phyloP scores from a whole-genome alignment of 1,140 invertebrate species.

The Calycopis cecrops region DNA sequence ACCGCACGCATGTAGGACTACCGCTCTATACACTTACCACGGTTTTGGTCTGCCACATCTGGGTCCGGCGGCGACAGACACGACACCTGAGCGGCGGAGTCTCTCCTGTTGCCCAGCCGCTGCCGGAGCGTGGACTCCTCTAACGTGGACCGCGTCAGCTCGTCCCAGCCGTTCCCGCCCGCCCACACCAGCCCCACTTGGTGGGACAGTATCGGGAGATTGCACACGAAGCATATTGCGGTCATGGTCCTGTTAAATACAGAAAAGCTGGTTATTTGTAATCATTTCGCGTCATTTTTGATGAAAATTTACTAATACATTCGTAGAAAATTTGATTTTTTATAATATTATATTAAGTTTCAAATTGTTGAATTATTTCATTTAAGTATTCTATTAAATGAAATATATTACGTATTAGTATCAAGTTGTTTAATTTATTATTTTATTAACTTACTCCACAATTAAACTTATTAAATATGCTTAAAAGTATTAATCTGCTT shows the following conservation, averaged over 20 bases:
- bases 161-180: slow-evolving; percentile 94
- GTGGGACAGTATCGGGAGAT: slow-evolving; percentile 93
- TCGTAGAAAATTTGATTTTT: too few species aligned
- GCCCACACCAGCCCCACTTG: slow-evolving; percentile 95
- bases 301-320: too few species aligned
- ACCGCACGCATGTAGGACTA: too few species aligned
- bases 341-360: too few species aligned
- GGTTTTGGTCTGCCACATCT: slow-evolving; percentile 76
- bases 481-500: too few species aligned
- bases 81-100: slow-evolving; percentile 91
- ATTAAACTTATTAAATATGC: too few species aligned
- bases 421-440: too few species aligned
- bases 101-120: slow-evolving; percentile 85
- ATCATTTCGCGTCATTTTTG: too few species aligned
- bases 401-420: too few species aligned
- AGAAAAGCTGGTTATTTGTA: slow-evolving; percentile 17
- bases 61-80: slow-evolving; percentile 87
- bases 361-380: too few species aligned
- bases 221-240: slow-evolving; percentile 96
- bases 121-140: slow-evolving; percentile 89
- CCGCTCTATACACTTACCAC: slow-evolving; percentile 34
- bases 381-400: too few species aligned
- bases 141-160: slow-evolving; percentile 88
- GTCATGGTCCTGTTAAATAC: slow-evolving; percentile 88
- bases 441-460: too few species aligned